phyloP scores from a whole-genome alignment of 2,113 vertebrate genomes.

The Columba janthina region DNA sequence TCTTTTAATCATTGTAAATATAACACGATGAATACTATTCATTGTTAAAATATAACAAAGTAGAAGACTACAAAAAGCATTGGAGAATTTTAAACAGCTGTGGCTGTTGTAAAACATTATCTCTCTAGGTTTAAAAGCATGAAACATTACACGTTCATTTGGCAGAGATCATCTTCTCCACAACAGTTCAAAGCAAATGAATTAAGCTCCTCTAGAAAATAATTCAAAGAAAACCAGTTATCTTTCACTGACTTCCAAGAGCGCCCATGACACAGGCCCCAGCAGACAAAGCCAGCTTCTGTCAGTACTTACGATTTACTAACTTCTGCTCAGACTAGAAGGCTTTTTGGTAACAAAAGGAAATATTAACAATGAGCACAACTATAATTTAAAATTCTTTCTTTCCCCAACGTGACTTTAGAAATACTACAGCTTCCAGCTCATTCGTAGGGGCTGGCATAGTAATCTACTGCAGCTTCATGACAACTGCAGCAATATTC shows the following conservation, averaged over 20 bases:
- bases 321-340: neutral
- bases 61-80: neutral
- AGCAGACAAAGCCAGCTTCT: neutral
- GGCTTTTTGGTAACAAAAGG: neutral
- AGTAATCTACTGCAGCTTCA: neutral
- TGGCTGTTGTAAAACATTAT: neutral
- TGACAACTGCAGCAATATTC: neutral
- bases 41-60: neutral
- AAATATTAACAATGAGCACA: neutral
- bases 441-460: neutral
- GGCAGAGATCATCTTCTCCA: neutral
- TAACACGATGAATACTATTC: neutral
- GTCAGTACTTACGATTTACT: neutral
- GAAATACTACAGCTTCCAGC: conserved; percentile 1
- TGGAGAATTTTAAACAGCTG: neutral
- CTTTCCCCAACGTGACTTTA: neutral
- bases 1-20: neutral
- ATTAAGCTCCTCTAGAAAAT: neutral
- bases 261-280: neutral
- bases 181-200: neutral
- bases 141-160: neutral
- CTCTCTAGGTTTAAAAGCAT: neutral
- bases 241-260: neutral
- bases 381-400: neutral
- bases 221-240: neutral